Conservation (phyloP, 2,113 vertebrate genomes). For the Tricholaema leucomelas region DNA sequence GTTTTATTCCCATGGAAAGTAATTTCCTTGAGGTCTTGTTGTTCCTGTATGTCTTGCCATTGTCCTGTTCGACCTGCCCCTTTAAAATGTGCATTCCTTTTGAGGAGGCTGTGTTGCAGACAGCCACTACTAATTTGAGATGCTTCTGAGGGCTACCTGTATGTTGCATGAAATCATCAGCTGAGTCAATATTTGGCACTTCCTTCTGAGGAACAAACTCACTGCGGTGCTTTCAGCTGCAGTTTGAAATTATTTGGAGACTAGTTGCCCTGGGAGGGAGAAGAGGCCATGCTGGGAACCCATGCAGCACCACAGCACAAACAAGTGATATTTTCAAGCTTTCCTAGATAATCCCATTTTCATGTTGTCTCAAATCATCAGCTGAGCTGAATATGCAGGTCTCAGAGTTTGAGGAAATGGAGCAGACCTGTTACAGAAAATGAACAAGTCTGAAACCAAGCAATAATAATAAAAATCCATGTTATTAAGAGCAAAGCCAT, state of each 20-base stretch:
- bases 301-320: neutral
- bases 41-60: neutral
- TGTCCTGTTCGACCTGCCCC: neutral
- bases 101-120: neutral
- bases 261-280: neutral
- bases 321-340: neutral
- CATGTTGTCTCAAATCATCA: neutral
- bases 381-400: neutral
- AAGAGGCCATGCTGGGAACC: neutral
- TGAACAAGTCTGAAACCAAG: constrained; percentile 54
- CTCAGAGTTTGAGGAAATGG: constrained; percentile 43
- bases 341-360: neutral
- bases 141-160: neutral
- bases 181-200: neutral
- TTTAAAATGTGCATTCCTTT: neutral
- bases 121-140: neutral
- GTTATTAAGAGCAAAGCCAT: constrained; percentile 61
- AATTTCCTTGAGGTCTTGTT: neutral
- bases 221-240: neutral
- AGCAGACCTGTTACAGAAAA: constrained; percentile 58
- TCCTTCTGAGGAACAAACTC: neutral
- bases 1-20: neutral
- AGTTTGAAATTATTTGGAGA: neutral
- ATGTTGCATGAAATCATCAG: neutral
- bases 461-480: constrained; percentile 42